A percentile compares a stretch with the other conserved stretches of the same genome.
Conservation (phyloP, 2,113 vertebrate species). For the Heterotis niloticus region DNA sequence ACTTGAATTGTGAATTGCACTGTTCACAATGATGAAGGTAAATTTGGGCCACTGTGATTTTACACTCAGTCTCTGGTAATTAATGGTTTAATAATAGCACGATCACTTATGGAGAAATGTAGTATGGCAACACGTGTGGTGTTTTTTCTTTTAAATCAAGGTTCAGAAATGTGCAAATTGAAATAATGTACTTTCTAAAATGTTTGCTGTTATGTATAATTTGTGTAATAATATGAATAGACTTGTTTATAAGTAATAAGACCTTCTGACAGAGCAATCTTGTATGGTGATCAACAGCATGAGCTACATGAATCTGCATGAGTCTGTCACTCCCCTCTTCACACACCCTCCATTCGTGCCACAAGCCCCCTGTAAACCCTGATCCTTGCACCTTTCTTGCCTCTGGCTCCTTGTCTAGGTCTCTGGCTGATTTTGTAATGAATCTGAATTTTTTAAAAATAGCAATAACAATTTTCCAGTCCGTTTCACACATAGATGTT, state of each 20-base stretch:
- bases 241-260: neutral
- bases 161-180: no score
- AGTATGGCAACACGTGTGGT: neutral
- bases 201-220: no score
- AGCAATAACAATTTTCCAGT: neutral
- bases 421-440: neutral
- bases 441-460: neutral
- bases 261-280: slow-evolving; percentile 12
- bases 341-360: slow-evolving; percentile 28
- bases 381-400: neutral
- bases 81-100: no score
- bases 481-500: neutral
- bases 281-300: slow-evolving; percentile 45
- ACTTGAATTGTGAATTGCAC: no score
- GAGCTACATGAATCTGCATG: slow-evolving; percentile 58
- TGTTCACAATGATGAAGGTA: neutral
- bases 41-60: neutral
- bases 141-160: no score
- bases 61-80: neutral
- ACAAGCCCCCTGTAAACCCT: neutral
- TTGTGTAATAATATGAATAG: no score
- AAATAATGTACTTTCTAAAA: no score
- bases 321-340: slow-evolving; percentile 47
- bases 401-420: neutral
- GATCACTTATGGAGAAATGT: neutral